These are phyloP conservation scores for Siderastrea siderea DNA, from an alignment of 92 coral and sea anemone genomes.

Conservation along the genomic window DNA sequence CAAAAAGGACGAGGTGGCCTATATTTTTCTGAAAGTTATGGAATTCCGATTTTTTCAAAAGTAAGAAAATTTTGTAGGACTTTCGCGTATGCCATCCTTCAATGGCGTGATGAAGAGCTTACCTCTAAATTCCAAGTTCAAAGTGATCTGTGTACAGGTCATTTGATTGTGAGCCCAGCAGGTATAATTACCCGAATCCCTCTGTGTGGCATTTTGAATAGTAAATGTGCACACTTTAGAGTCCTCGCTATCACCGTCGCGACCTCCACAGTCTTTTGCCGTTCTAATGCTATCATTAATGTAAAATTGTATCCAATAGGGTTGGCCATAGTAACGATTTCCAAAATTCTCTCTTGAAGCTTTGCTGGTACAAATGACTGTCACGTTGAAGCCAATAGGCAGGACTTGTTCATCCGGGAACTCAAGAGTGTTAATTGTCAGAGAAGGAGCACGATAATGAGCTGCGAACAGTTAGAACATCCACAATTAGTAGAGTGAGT, in stretches of 20 bases:
- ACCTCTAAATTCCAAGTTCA: conserved; percentile 40
- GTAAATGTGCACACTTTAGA: conserved; percentile 17
- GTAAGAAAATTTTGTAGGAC: too few species aligned
- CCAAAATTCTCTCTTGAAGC: not conserved
- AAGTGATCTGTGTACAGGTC: not conserved
- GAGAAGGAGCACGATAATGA: not conserved
- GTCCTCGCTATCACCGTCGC: not conserved
- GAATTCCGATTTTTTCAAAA: too few species aligned
- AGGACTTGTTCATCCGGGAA: conserved; percentile 16
- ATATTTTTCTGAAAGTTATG: too few species aligned
- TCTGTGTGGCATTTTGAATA: conserved; percentile 20
- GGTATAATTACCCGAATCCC: conserved; percentile 41
- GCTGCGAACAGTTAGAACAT: not conserved
- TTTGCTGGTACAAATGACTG: conserved; percentile 37
- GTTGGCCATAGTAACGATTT: not conserved
- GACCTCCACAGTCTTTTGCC: conserved; percentile 4
- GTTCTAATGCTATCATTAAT: not conserved
- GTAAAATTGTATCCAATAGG: conserved; percentile 25
- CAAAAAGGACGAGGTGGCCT: too few species aligned
- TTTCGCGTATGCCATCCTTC: too few species aligned
- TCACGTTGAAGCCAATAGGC: conserved; percentile 37
- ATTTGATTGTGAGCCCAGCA: conserved; percentile 12
- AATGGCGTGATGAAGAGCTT: not conserved
- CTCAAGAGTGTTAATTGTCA: not conserved
- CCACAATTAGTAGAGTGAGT: too few species aligned